Evolutionary conservation across 1,140 invertebrate genomes (phyloP), one percentile per base, ranked within the genome.

Genomic region (Acromyrmex charruanus): DNA sequence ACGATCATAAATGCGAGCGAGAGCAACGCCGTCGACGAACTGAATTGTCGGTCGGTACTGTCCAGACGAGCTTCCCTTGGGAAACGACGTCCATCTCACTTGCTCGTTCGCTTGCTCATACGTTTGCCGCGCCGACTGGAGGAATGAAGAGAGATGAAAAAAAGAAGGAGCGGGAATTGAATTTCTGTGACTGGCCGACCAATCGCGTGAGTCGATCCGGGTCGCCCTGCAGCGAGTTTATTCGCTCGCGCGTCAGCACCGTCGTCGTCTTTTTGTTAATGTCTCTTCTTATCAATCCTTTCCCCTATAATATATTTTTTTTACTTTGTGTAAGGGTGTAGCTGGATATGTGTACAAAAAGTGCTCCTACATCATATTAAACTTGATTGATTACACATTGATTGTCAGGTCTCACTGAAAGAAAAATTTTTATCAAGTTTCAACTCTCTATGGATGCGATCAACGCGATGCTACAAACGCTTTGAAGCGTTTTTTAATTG

Each of bases 61-160:
- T 68, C 35, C 59, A 51, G 31, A 44, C 61, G 65, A 25, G 58
- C 87, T 85, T 91, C 89, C 87, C 90, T 77, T 77, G 85, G 89
- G 90, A 87, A 81, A 86, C 69, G 68, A 55, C 55, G 16, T 53
- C 39, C 3, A 9, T 55, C 39, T 39, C 72, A n/a, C 9, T 58
- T 16, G 14, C 53, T 16, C 12, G 59, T 28, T 63, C 25, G 49
- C 49, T 4, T 9, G 14, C 14, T 51, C 53, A 25, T 28, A 35
- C 65, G 66, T 16, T 69, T 51, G 39, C 66, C 66, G 39, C 39
- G 25, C 18, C 14, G 39, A 1, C 12, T 44, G 28, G 44, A 61
- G 31, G 71, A 65, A 39, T 55, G 63, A 44, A 49, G 16, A 16
- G 35, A 18, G 75, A 75, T 21, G 77, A 69, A 55, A 66, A 69